These are phyloP conservation scores for Listrodromus nycthemerus DNA, from an alignment of 2,888 invertebrate species.

Conservation along the genomic window DNA sequence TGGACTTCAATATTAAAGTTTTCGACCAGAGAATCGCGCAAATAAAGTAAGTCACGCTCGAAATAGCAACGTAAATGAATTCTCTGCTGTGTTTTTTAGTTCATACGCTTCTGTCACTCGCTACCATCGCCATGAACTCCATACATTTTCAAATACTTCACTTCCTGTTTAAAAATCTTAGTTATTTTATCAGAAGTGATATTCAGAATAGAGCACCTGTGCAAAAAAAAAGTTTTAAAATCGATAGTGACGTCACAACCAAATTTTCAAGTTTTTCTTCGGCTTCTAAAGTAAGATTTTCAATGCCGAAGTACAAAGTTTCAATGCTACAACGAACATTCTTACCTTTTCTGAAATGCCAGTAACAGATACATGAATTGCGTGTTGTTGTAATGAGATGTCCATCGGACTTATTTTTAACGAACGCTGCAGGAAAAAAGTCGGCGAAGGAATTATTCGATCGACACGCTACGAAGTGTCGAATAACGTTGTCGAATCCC, in stretches of 20 bases:
- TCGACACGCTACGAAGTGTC: slow-evolving; percentile 91
- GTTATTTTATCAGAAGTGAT: too few relatives aligned
- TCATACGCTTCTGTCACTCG: too few relatives aligned
- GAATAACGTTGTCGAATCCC: slow-evolving; percentile 88
- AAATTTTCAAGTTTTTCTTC: too few relatives aligned
- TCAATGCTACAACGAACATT: not conserved
- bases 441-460: slow-evolving; percentile 90
- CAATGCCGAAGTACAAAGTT: too few relatives aligned
- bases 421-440: slow-evolving; percentile 86
- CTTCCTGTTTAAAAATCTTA: too few relatives aligned
- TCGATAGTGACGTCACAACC: too few relatives aligned
- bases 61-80: not conserved
- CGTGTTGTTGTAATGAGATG: slow-evolving; percentile 13
- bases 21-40: slow-evolving; percentile 93
- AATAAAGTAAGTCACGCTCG: slow-evolving; percentile 87
- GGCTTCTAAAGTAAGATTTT: too few relatives aligned
- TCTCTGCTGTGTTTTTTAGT: not conserved
- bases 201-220: too few relatives aligned
- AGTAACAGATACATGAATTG: too few relatives aligned
- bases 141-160: too few relatives aligned
- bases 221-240: too few relatives aligned
- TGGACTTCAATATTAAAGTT: slow-evolving; percentile 91
- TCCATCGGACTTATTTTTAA: slow-evolving; percentile 20
- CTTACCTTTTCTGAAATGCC: not conserved
- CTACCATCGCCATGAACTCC: too few relatives aligned